Evolutionary conservation across 2,113 vertebrate genomes (phyloP).

Genomic region (Ptychochromis oligacanthus): DNA sequence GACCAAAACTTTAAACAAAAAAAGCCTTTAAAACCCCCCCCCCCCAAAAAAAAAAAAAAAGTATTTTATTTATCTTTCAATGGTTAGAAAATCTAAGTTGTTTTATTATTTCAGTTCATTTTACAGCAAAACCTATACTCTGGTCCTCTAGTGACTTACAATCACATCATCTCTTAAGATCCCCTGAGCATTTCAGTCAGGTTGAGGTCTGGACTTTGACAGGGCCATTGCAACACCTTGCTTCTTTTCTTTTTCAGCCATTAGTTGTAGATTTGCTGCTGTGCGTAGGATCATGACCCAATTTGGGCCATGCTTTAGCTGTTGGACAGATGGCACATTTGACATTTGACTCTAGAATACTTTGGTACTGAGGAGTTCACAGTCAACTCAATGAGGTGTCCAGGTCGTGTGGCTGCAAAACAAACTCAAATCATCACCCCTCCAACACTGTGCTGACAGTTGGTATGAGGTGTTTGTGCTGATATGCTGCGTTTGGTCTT

Average conservation of each 20-base stretch:
- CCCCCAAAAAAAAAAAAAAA: no score
- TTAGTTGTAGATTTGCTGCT: neutral
- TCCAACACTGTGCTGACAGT: neutral
- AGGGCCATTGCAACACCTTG: neutral
- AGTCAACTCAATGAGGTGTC: neutral
- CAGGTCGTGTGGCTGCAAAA: neutral
- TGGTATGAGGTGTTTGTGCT: neutral
- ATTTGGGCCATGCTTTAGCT: neutral
- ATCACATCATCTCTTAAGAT: no score
- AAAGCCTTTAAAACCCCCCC: neutral
- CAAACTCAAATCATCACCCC: neutral
- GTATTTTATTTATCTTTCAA: no score
- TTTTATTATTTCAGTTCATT: neutral
- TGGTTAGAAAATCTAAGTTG: neutral
- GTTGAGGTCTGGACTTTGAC: neutral
- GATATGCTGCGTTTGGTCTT: neutral
- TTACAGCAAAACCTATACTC: neutral
- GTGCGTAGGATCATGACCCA: neutral
- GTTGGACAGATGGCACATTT: neutral
- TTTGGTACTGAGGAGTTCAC: neutral
- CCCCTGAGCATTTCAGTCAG: neutral
- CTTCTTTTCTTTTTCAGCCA: neutral
- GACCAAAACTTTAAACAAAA: neutral
- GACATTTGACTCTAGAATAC: neutral
- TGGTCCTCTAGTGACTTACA: no score